Conservation (phyloP, 2,797 vertebrate genomes). For the Sarcoramphus papa region DNA sequence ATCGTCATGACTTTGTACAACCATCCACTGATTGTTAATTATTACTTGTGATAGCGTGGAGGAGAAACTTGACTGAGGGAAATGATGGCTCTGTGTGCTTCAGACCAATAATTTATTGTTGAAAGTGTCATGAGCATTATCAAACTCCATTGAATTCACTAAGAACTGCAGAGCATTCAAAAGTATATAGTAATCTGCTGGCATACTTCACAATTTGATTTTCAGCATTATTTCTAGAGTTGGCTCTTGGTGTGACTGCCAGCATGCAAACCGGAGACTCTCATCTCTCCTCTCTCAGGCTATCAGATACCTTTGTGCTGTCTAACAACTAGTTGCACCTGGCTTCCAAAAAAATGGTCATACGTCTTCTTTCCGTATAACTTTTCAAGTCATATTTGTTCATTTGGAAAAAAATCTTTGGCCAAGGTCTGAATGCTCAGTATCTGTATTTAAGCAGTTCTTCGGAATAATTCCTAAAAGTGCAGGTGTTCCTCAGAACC, state of each 20-base stretch:
- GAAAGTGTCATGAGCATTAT: background rate
- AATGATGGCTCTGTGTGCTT: background rate
- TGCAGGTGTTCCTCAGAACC: background rate
- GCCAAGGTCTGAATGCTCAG: background rate
- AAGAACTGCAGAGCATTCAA: background rate
- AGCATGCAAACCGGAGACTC: background rate
- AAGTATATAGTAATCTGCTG: background rate
- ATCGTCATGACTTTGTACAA: background rate
- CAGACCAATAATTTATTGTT: background rate
- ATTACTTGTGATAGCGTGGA: background rate
- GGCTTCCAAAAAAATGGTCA: background rate
- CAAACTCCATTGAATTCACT: background rate
- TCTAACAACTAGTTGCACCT: background rate
- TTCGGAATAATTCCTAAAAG: background rate
- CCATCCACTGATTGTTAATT: background rate
- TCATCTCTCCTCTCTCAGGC: background rate
- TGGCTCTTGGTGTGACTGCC: background rate
- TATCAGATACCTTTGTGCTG: background rate
- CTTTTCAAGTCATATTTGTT: background rate
- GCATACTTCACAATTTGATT: background rate
- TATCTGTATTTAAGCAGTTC: background rate
- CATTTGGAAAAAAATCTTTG: background rate
- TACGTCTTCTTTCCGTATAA: background rate
- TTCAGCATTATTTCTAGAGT: background rate
- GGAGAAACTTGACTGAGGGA: background rate